A percentile compares a stretch with the other conserved stretches of the same genome.
These are phyloP conservation scores for Pelusios castaneus DNA, from an alignment of 2,113 vertebrate genomes.

Conservation along the genomic window DNA sequence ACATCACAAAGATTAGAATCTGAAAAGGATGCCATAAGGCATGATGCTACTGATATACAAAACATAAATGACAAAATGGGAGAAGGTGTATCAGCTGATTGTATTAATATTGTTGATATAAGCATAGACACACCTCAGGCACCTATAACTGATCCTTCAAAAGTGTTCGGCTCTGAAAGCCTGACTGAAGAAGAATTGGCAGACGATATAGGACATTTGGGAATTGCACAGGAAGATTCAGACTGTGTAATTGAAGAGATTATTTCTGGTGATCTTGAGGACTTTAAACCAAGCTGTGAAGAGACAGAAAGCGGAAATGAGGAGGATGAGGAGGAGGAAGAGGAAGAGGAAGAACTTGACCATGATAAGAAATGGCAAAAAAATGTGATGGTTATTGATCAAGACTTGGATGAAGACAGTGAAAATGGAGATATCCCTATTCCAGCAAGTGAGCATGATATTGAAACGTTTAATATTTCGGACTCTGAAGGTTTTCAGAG, in stretches of 20 bases:
- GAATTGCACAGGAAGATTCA: constrained; percentile 70
- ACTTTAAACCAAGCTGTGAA: constrained; percentile 64
- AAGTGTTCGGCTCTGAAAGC: constrained; percentile 34
- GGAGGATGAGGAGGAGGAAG: constrained; percentile 60
- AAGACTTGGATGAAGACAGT: constrained; percentile 74
- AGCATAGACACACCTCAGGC: background rate
- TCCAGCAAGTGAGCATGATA: constrained; percentile 50
- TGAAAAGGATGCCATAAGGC: constrained; percentile 44
- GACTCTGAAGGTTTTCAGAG: constrained; percentile 68
- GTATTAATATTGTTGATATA: background rate
- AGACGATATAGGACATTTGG: constrained; percentile 27
- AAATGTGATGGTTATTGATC: background rate
- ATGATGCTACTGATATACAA: constrained; percentile 18
- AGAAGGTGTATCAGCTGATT: background rate
- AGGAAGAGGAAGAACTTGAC: constrained; percentile 35
- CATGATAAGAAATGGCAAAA: constrained; percentile 19
- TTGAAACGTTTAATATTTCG: constrained; percentile 66
- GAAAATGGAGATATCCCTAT: constrained; percentile 70
- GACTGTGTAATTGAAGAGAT: constrained; percentile 81
- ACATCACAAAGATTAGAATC: constrained; percentile 4
- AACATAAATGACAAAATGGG: background rate
- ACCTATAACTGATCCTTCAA: constrained; percentile 7
- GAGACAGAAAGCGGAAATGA: constrained; percentile 72
- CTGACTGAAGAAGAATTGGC: constrained; percentile 51
- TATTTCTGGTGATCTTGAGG: constrained; percentile 69